Evolutionary conservation across 2,113 vertebrate species (phyloP).

Genomic region (Mystacornis crossleyi): DNA sequence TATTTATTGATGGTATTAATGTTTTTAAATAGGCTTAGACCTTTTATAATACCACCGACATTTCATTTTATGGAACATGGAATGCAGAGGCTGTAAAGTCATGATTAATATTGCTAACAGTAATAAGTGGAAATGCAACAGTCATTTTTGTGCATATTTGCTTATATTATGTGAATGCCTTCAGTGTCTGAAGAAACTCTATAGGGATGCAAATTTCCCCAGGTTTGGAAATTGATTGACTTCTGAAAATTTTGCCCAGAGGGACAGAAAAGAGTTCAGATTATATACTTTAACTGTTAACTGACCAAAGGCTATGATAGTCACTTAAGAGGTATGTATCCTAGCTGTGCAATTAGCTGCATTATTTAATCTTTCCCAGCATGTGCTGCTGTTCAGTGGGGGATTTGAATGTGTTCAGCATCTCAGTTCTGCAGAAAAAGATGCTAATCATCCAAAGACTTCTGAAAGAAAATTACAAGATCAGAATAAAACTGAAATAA

Average conservation of each 20-base stretch:
- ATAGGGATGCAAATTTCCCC: conserved; percentile 57
- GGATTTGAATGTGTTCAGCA: conserved; percentile 74
- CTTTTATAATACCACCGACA: conserved; percentile 26
- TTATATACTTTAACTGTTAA: conserved; percentile 65
- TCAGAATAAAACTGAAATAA: conserved; percentile 72
- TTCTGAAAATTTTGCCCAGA: conserved; percentile 65
- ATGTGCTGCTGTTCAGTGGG: conserved; percentile 47
- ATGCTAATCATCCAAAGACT: conserved; percentile 70
- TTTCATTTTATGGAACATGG: conserved; percentile 61
- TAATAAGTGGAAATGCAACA: conserved; percentile 47
- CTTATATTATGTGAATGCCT: conserved; percentile 28
- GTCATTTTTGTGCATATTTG: conserved; percentile 49
- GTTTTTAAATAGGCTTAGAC: conserved; percentile 59
- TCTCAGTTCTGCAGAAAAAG: conserved; percentile 48
- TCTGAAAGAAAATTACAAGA: conserved; percentile 74
- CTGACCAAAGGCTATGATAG: conserved; percentile 47
- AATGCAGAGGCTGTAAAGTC: conserved; percentile 51
- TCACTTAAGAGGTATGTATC: conserved; percentile 39
- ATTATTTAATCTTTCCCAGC: conserved; percentile 67
- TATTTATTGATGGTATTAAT: conserved; percentile 68
- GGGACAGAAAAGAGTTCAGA: conserved; percentile 21
- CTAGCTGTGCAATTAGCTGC: conserved; percentile 49
- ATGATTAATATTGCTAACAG: conserved; percentile 41
- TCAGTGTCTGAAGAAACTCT: conserved; percentile 31
- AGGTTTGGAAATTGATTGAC: conserved; percentile 63